Evolutionary conservation across 53 echinoderm and acorn worm genomes (phyloP).

Genomic region (Holothuria leucospilota): DNA sequence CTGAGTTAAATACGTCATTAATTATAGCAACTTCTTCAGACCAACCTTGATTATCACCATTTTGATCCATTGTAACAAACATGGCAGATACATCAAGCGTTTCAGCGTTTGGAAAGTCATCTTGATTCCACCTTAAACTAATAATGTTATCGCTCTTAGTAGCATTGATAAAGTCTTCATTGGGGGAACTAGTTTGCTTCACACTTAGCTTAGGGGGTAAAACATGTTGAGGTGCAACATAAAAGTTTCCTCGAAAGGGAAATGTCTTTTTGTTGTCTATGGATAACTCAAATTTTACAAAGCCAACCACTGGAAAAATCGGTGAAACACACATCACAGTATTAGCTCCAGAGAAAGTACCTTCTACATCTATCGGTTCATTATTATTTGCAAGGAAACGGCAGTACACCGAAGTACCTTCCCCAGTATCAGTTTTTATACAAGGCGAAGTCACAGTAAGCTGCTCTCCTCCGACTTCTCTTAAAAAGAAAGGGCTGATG

Average conservation of each 20-base stretch:
- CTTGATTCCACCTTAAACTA: no score
- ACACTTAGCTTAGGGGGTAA: conserved; percentile 40
- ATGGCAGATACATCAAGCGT: no score
- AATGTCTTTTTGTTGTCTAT: conserved; percentile 49
- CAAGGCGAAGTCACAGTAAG: conserved; percentile 62
- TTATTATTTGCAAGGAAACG: no score
- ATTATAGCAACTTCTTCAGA: background rate
- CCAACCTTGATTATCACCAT: background rate
- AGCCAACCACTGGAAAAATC: conserved; percentile 44
- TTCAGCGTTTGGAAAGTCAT: no score
- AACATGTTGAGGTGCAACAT: conserved; percentile 63
- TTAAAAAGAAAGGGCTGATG: conserved; percentile 56
- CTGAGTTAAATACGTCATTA: background rate
- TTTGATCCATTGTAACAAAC: no score
- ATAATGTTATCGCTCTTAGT: no score
- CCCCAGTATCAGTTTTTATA: background rate
- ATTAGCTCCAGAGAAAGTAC: conserved; percentile 8
- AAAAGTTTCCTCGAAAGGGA: conserved; percentile 61
- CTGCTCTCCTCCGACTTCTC: conserved; percentile 68
- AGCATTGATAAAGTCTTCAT: no score
- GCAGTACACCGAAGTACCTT: no score
- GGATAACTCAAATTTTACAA: conserved; percentile 54
- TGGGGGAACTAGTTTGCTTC: background rate
- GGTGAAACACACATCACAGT: conserved; percentile 61
- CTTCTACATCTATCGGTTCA: background rate